These are phyloP conservation scores for Agrochola litura DNA, from an alignment of 2,888 invertebrate genomes.

Conservation along the genomic window DNA sequence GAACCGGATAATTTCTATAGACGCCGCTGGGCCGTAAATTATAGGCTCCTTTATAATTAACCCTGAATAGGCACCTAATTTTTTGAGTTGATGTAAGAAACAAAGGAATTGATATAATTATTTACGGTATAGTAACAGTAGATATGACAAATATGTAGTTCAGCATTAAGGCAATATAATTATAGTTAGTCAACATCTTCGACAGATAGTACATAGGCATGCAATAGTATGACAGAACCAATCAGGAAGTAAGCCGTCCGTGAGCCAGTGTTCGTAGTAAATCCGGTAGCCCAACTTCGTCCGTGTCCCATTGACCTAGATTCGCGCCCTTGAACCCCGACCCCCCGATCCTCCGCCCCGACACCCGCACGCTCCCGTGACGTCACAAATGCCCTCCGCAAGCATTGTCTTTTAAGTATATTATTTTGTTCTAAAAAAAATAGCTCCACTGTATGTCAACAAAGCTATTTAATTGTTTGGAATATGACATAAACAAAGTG, in stretches of 20 bases:
- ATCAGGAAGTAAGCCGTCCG: slow-evolving; percentile 69
- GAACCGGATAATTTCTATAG: slow-evolving; percentile 65
- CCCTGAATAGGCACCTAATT: slow-evolving; percentile 4
- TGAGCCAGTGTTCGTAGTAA: slow-evolving; percentile 69
- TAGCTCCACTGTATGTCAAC: slow-evolving; percentile 63
- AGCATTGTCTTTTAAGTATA: slow-evolving; percentile 75
- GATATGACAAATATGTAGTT: slow-evolving; percentile 5
- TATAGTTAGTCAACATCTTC: slow-evolving; percentile 14
- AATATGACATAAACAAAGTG: slow-evolving; percentile 5
- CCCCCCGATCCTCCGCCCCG: slow-evolving; percentile 64
- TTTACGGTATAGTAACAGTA: background rate
- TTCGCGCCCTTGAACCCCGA: slow-evolving; percentile 88
- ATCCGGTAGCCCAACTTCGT: slow-evolving; percentile 76
- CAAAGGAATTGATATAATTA: too few relatives aligned
- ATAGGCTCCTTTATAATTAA: slow-evolving; percentile 42
- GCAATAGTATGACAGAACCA: slow-evolving; percentile 65
- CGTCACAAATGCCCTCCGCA: slow-evolving; percentile 82
- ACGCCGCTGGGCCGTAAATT: slow-evolving; percentile 61
- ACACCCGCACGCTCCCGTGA: slow-evolving; percentile 79
- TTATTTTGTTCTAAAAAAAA: slow-evolving; percentile 71
- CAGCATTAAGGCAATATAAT: background rate
- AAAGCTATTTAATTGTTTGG: slow-evolving; percentile 55
- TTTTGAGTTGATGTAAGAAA: background rate
- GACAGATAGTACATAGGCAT: slow-evolving; percentile 22
- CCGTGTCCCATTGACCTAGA: slow-evolving; percentile 87